A percentile compares a stretch with the other conserved stretches of the same genome.
phyloP scores from a whole-genome alignment of 2,113 vertebrate genomes.

The Aleadryas rufinucha region DNA sequence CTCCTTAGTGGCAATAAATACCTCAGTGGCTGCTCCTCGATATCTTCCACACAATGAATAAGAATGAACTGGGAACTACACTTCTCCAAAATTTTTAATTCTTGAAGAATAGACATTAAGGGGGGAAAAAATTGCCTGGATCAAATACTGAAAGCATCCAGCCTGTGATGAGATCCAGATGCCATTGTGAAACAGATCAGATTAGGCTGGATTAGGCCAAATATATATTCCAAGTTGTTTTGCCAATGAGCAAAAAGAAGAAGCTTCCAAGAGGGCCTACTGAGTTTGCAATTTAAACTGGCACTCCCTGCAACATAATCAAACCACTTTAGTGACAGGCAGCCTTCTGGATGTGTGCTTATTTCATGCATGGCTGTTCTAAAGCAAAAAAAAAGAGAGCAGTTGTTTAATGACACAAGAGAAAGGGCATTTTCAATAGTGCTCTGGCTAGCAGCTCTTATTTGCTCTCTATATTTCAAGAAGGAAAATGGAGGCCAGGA shows the following conservation, averaged over 20 bases:
- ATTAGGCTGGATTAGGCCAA: constrained; percentile 37
- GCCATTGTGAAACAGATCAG: constrained; percentile 4
- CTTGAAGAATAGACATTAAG: background rate
- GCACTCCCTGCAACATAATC: background rate
- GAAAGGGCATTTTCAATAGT: background rate
- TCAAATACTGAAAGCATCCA: background rate
- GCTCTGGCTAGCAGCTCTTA: background rate
- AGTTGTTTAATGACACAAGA: background rate
- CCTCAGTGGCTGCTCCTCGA: background rate
- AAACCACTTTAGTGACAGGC: background rate
- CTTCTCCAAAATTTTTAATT: background rate
- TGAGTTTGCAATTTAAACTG: constrained; percentile 6
- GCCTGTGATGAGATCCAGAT: constrained; percentile 11
- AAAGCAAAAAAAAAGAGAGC: background rate
- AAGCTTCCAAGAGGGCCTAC: background rate
- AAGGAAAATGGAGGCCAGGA: background rate
- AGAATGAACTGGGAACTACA: background rate
- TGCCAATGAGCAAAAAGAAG: background rate
- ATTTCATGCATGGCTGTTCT: background rate
- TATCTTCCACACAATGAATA: background rate
- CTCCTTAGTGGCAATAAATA: constrained; percentile 4
- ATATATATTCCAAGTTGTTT: constrained; percentile 30
- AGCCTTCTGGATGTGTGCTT: background rate
- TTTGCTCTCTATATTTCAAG: background rate
- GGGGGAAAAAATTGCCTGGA: background rate